These are phyloP conservation scores for Meriones psammophilus DNA, from an alignment of 2,797 vertebrate species.

Conservation along the genomic window DNA sequence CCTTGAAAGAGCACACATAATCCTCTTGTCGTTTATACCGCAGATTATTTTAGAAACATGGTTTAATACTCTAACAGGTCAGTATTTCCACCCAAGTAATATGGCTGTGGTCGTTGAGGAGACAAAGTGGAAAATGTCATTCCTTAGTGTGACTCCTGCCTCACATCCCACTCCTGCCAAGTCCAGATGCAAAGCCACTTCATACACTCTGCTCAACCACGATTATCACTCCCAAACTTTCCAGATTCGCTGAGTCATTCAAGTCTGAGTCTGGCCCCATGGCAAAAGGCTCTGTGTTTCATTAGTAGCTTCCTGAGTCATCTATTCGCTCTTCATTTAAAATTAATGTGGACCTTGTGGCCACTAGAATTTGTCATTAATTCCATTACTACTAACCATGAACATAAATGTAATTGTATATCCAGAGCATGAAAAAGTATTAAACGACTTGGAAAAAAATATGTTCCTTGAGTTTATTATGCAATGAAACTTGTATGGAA, in stretches of 20 bases:
- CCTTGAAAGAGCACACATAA: background rate
- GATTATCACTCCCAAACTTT: background rate
- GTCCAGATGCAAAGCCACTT: background rate
- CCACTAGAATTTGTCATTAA: constrained; percentile 17
- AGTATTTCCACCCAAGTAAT: background rate
- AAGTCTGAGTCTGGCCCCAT: background rate
- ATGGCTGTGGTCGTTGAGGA: constrained; percentile 2
- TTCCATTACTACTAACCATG: constrained; percentile 50
- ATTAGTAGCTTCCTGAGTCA: background rate
- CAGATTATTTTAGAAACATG: constrained; percentile 52
- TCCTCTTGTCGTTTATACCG: background rate
- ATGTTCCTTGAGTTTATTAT: constrained; percentile 67
- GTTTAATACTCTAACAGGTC: constrained; percentile 14
- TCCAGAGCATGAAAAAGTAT: constrained; percentile 25
- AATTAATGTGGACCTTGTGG: constrained; percentile 42
- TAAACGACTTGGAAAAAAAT: constrained; percentile 35
- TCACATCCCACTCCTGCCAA: background rate
- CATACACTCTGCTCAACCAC: background rate
- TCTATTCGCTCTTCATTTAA: constrained; percentile 55
- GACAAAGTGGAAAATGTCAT: constrained; percentile 1
- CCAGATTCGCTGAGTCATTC: constrained; percentile 30
- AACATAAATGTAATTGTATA: constrained; percentile 47
- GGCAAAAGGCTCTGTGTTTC: constrained; percentile 36
- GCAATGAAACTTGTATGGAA: constrained; percentile 63
- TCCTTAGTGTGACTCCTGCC: background rate